Conservation (phyloP, 30 jellyfish, hydroid and myxozoan species). For the Turritopsis dohrnii region DNA sequence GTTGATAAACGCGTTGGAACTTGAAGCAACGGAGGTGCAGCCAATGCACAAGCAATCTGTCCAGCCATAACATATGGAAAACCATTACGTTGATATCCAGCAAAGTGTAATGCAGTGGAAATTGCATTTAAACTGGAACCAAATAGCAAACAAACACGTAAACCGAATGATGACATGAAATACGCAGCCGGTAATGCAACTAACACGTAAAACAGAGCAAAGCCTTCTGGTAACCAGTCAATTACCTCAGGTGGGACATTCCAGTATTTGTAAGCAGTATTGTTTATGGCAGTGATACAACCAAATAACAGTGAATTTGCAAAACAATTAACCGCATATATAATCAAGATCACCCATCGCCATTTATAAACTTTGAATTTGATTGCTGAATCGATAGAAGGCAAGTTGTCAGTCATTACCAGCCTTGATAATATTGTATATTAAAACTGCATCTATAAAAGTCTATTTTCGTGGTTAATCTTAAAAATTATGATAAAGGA, state of each 20-base stretch:
- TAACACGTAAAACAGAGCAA: constrained; percentile 42
- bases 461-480: too few species aligned
- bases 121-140: constrained; percentile 57
- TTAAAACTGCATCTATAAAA: too few species aligned
- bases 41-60: constrained; percentile 53
- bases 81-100: constrained; percentile 47
- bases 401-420: constrained; percentile 37
- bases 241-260: constrained; percentile 28
- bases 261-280: constrained; percentile 42
- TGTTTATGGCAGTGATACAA: constrained; percentile 43
- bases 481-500: neutral
- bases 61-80: constrained; percentile 46
- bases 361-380: neutral
- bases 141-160: constrained; percentile 36
- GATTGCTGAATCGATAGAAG: neutral
- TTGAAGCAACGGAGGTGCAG: constrained; percentile 53
- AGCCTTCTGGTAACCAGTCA: constrained; percentile 61
- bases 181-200: constrained; percentile 69
- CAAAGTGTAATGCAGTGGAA: constrained; percentile 45
- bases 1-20: constrained; percentile 74
- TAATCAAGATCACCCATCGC: constrained; percentile 53
- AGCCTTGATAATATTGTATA: too few species aligned
- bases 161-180: constrained; percentile 50
- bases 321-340: constrained; percentile 40
- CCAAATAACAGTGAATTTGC: constrained; percentile 63